Percentiles rank a stretch among this genome's conserved stretches.
These are phyloP conservation scores for Ruditapes philippinarum DNA, from an alignment of 1,140 invertebrate genomes.

Conservation along the genomic window DNA sequence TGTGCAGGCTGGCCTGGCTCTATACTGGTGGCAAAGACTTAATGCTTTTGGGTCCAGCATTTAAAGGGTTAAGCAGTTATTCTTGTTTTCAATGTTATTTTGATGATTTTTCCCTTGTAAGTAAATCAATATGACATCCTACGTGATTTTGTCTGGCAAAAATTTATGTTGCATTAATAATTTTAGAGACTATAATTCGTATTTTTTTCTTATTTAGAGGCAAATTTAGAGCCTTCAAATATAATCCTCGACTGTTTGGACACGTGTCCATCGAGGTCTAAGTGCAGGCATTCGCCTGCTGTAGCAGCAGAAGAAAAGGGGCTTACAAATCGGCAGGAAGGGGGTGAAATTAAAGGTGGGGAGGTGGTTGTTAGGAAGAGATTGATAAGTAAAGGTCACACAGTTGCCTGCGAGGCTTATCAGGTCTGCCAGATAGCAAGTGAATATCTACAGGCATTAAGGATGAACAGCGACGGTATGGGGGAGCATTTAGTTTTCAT, in stretches of 20 bases:
- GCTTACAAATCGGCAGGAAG: background rate
- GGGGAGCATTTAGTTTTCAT: background rate
- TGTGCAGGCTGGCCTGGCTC: too few species aligned
- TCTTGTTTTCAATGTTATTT: too few species aligned
- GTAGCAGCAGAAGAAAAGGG: background rate
- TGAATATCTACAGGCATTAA: background rate
- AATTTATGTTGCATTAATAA: too few species aligned
- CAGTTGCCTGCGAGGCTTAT: background rate
- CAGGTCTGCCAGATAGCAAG: slow-evolving; percentile 1
- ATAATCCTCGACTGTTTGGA: slow-evolving; percentile 22
- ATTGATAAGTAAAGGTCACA: background rate
- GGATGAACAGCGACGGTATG: background rate
- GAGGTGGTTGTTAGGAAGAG: background rate
- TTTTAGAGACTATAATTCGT: too few species aligned
- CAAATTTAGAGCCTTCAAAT: background rate
- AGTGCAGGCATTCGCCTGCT: background rate
- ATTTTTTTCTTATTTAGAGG: slow-evolving; percentile 1
- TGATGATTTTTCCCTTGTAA: too few species aligned
- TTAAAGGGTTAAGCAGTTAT: too few species aligned
- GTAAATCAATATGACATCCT: too few species aligned
- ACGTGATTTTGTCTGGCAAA: too few species aligned
- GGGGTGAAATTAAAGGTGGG: background rate
- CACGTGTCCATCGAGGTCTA: background rate
- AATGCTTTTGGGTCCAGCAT: too few species aligned
- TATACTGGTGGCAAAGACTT: too few species aligned